Evolutionary conservation across 2,113 vertebrate species (phyloP), one percentile per base, ranked within the genome.

Genomic region (Corythoichthys haematopterus): DNA sequence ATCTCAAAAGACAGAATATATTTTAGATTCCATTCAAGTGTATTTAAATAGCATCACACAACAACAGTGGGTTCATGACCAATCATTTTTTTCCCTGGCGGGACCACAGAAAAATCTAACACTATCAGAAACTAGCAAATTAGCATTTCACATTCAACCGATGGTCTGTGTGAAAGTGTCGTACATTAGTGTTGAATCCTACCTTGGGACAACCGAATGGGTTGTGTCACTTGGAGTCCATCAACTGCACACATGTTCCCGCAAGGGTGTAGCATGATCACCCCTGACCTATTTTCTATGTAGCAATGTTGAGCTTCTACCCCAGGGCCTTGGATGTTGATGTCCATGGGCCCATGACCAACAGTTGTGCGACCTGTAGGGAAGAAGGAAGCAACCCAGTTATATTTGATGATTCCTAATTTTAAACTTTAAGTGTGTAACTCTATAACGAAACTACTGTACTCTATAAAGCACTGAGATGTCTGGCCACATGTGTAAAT

Each of bases 161-260:
- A 33, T 20, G 11, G 61, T 11, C 40, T 28, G 8, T 11, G 43
- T 47, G 43, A 63, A 63, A 63, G 45, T 43, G 20, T 9, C 28
- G 33, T 16, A 56, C 10, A 11, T 45, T 35, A n/a, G 36, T 8
- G 28, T 3, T 33, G 37, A 8, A 2, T 66, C 69, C 14, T 91
- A 99, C 97, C 97, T 93, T 99, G 97, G 33, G 92, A 94, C 74
- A 99, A 93, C 20, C 94, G 93, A 0, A 80, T 89, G 7, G 96
- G 94, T 73, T 89, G 88, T 3, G 71, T 86, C 33, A 96, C 72
- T 0, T 67, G 87, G 61, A 95, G 81, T 0, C 95, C 95, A 0
- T 98, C 96, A 0, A 98, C 68, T 57, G 92, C 66, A 0, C 97
- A 99, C 55, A 87, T 84, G 14, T 98, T 95, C 69, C 95, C 95